Base-by-base conservation (phyloP, 37 sponge, comb jelly and placozoan genomes). In the Lycopodina hypogea region DNA sequence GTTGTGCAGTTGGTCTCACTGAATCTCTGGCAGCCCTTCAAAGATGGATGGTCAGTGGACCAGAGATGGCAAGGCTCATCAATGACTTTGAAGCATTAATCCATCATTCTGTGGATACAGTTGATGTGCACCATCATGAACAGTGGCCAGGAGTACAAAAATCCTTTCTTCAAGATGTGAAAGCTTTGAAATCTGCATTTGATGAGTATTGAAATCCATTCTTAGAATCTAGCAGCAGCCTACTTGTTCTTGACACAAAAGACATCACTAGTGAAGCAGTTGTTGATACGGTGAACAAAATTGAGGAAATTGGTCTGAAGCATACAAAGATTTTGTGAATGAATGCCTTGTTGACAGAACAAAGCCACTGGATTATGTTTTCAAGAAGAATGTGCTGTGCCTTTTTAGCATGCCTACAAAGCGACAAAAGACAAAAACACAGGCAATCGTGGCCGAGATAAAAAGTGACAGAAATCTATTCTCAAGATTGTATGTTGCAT, bases 111-210 rank as follows among this genome's bases (percentile, higher is more conserved):
- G 4, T 26, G 61, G 24, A 11, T n/a, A 60, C 23, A 6, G 61
- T 60, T 11, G 61, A 60, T 28, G 24, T 60, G 18, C 61, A 17
- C n/a, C 61, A 60, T 60, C 18, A 60, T 22, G 24, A 60, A 60
- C n/a, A 60, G 24, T 28, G 61, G 24, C 61, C 61, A n/a, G 61
- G 61, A n/a, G 61, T 60, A 60, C 61, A 60, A 22, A 60, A 60
- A 60, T 11, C 24, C 11, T 60, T 60, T 60, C n/a, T 60, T 28
- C 6, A 60, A 60, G 23, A 60, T 60, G 61, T 7, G 61, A 60
- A 60, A 60, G 19, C 61, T 28, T 6, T 60, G n/a, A n/a, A n/a
- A n/a, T n/a, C n/a, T n/a, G n/a, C n/a, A n/a, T n/a, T n/a, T n/a
- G n/a, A n/a, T n/a, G n/a, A n/a, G n/a, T n/a, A n/a, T n/a, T n/a